A percentile compares a stretch with the other conserved stretches of the same genome.
Conservation (phyloP, 2,113 vertebrate genomes). For the Clarias macrocephalus region DNA sequence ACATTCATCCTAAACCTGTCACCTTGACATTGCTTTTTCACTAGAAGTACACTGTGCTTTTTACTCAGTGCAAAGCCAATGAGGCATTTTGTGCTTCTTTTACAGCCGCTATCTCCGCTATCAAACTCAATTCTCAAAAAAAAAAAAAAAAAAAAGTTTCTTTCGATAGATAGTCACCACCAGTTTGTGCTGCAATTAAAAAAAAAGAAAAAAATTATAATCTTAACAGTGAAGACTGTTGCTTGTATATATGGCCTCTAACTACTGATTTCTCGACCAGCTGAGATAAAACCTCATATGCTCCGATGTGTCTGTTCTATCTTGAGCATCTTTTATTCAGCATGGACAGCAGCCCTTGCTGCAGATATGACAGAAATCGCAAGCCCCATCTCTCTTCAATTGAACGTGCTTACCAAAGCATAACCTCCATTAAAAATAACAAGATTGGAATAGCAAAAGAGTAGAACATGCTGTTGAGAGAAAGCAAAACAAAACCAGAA, state of each 20-base stretch:
- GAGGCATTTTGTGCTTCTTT: slow-evolving; percentile 61
- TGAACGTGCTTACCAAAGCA: slow-evolving; percentile 52
- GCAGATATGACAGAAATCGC: slow-evolving; percentile 65
- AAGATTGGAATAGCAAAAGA: slow-evolving; percentile 60
- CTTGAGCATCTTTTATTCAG: slow-evolving; percentile 59
- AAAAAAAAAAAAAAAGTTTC: slow-evolving; percentile 61
- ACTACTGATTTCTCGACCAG: slow-evolving; percentile 49
- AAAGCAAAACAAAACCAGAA: slow-evolving; percentile 6
- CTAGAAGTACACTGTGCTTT: slow-evolving; percentile 45
- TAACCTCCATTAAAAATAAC: slow-evolving; percentile 63
- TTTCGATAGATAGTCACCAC: slow-evolving; percentile 64
- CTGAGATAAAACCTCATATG: slow-evolving; percentile 63
- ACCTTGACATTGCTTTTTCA: slow-evolving; percentile 58
- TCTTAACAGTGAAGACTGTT: slow-evolving; percentile 34
- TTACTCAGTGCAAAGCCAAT: slow-evolving; percentile 59
- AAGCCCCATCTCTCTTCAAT: slow-evolving; percentile 59
- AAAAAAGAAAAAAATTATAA: background rate
- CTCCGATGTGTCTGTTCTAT: slow-evolving; percentile 53
- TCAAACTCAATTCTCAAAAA: slow-evolving; percentile 65
- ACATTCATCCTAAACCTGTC: slow-evolving; percentile 61
- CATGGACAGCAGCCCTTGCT: slow-evolving; percentile 58
- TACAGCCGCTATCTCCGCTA: slow-evolving; percentile 64
- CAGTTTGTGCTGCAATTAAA: background rate
- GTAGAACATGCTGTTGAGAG: slow-evolving; percentile 44
- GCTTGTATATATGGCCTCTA: slow-evolving; percentile 53